Conservation (phyloP, 2,797 vertebrate species). For the Phalanger gymnotis region DNA sequence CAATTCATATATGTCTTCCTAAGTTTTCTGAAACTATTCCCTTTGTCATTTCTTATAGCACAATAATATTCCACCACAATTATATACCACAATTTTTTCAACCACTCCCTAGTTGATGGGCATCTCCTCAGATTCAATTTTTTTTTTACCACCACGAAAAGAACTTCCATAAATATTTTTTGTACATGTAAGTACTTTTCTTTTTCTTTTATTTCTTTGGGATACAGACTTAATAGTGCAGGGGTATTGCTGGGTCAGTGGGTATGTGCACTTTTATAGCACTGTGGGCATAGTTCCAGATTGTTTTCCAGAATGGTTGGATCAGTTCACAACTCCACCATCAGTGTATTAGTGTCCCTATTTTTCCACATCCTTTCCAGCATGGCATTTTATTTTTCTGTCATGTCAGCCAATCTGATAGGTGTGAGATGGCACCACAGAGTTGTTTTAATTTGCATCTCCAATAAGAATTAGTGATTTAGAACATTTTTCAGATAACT, state of each 20-base stretch:
- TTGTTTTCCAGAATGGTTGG: neutral
- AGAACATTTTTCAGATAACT: neutral
- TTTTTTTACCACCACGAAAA: neutral
- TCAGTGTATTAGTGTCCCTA: neutral
- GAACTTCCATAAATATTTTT: neutral
- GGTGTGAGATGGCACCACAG: neutral
- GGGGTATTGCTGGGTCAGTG: neutral
- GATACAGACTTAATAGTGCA: neutral
- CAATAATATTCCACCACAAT: neutral
- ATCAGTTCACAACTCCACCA: neutral
- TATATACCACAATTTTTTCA: neutral
- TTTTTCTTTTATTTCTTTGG: neutral
- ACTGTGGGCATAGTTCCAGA: neutral
- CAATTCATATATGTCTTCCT: neutral
- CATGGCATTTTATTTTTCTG: too few relatives aligned
- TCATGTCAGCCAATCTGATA: neutral
- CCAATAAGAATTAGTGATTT: neutral
- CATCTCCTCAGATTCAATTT: neutral
- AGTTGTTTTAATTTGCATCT: neutral
- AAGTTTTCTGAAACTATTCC: neutral
- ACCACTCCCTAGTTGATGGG: neutral
- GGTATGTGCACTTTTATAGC: neutral
- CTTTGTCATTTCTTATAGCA: neutral
- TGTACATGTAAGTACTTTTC: neutral
- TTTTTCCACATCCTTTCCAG: too few relatives aligned